phyloP scores from a whole-genome alignment of 2,888 invertebrate genomes.

The Halocaridina rubra region DNA sequence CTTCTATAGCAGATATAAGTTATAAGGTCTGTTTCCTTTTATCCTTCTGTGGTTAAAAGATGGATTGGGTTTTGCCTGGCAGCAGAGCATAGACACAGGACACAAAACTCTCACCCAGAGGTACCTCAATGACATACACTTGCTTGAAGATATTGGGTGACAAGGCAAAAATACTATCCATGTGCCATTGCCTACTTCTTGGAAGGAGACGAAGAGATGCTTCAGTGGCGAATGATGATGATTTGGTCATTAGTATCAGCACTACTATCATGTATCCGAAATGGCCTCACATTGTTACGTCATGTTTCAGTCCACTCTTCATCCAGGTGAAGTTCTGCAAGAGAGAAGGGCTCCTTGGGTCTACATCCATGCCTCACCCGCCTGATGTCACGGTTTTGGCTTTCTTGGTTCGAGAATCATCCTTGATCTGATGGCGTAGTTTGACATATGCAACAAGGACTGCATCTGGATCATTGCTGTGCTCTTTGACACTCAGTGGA shows the following conservation, averaged over 20 bases:
- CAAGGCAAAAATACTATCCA: slow-evolving; percentile 11
- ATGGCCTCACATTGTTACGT: not conserved
- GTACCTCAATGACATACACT: slow-evolving; percentile 3
- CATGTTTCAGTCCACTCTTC: not conserved
- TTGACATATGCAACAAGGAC: not conserved
- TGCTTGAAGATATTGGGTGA: not conserved
- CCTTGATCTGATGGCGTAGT: not conserved
- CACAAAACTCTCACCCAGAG: not conserved
- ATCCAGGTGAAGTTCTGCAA: not conserved
- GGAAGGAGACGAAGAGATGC: not conserved
- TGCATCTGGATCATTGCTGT: not conserved
- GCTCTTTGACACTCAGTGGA: not conserved
- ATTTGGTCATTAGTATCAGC: not conserved
- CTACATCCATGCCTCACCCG: not conserved
- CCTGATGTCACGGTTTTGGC: not conserved
- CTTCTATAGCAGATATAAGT: too few species aligned
- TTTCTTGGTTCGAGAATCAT: not conserved
- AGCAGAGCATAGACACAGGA: too few species aligned
- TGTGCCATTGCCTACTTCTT: not conserved
- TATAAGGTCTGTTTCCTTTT: too few species aligned
- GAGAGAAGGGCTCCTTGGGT: not conserved
- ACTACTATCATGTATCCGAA: not conserved
- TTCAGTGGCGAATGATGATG: not conserved
- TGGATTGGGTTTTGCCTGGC: too few species aligned
- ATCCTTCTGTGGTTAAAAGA: too few species aligned